phyloP scores from a whole-genome alignment of 1,140 invertebrate genomes.

The Drosophila rufa region DNA sequence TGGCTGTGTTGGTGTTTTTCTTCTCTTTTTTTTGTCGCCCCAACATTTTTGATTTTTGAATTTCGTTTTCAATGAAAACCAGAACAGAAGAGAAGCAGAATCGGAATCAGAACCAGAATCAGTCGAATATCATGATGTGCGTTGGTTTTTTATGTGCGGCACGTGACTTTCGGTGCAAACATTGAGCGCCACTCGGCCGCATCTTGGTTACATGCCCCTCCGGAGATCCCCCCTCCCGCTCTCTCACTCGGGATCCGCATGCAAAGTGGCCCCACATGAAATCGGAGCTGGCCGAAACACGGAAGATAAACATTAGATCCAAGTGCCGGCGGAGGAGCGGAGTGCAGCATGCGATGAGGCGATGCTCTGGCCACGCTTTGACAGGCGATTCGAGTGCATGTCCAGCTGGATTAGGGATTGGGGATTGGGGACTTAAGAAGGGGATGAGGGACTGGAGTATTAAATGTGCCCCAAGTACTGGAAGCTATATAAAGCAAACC shows the following conservation, averaged over 20 bases:
- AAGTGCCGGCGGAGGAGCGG: constrained; percentile 13
- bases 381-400: constrained; percentile 29
- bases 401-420: constrained; percentile 15
- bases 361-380: constrained; percentile 51
- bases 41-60: constrained; percentile 74
- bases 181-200: constrained; percentile 76
- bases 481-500: background rate
- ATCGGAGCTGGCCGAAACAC: constrained; percentile 67
- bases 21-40: constrained; percentile 44
- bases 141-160: constrained; percentile 74
- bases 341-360: constrained; percentile 52
- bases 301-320: constrained; percentile 77
- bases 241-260: constrained; percentile 1
- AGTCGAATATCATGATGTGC: constrained; percentile 59
- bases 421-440: background rate
- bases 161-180: constrained; percentile 76
- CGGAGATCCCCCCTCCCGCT: background rate
- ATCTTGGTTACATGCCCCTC: constrained; percentile 37
- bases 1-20: constrained; percentile 36
- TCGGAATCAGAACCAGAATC: constrained; percentile 28
- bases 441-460: background rate
- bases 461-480: background rate
- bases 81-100: constrained; percentile 10
- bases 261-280: constrained; percentile 52
- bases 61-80: constrained; percentile 74